Percentiles rank a stretch among this genome's conserved stretches.
Evolutionary conservation across 1,140 invertebrate species (phyloP).

Genomic region (Drosophila parabipectinata): DNA sequence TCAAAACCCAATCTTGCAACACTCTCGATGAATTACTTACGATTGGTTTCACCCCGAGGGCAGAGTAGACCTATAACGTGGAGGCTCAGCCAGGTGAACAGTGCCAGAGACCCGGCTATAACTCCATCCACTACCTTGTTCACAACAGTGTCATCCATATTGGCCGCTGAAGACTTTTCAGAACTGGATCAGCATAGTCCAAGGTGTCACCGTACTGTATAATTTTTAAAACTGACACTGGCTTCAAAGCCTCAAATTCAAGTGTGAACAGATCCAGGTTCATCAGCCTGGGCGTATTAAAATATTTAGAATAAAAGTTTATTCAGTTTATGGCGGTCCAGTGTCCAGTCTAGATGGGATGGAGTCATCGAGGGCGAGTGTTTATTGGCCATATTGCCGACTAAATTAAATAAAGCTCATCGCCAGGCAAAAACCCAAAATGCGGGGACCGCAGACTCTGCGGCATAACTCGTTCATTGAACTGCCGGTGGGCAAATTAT

Average conservation of each 20-base stretch:
- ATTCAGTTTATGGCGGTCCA: too few species aligned
- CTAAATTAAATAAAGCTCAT: constrained; percentile 68
- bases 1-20: background rate
- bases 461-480: constrained; percentile 58
- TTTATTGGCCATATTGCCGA: constrained; percentile 56
- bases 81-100: constrained; percentile 10
- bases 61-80: constrained; percentile 3
- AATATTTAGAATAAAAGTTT: too few species aligned
- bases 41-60: background rate
- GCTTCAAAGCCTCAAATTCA: background rate
- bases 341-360: too few species aligned
- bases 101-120: background rate
- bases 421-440: constrained; percentile 47
- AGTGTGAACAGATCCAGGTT: too few species aligned
- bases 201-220: background rate
- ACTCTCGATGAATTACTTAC: background rate
- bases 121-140: constrained; percentile 10
- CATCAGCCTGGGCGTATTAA: too few species aligned
- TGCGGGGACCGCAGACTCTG: constrained; percentile 51
- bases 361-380: too few species aligned
- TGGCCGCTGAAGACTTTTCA: background rate
- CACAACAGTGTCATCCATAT: background rate
- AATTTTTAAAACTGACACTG: background rate
- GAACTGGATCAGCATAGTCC: background rate
- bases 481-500: constrained; percentile 50